These are phyloP conservation scores for Channa maculata DNA, from an alignment of 2,113 vertebrate species.

Conservation along the genomic window DNA sequence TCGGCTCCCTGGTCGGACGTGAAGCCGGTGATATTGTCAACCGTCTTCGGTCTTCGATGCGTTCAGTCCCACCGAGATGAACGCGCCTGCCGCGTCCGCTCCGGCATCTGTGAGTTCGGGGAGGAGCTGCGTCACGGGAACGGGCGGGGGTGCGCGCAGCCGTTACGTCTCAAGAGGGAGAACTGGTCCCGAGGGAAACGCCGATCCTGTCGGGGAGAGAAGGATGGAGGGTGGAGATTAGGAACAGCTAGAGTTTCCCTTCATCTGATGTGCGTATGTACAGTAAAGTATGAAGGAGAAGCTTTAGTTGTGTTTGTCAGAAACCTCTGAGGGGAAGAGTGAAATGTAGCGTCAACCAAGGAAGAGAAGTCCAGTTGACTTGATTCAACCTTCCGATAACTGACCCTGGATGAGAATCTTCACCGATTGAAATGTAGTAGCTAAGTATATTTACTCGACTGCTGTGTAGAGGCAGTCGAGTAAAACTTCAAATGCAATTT, in stretches of 20 bases:
- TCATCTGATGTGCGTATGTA: no score
- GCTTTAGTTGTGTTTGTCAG: no score
- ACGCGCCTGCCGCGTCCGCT: slow-evolving; percentile 53
- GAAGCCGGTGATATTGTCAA: slow-evolving; percentile 43
- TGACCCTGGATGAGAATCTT: no score
- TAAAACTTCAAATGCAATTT: no score
- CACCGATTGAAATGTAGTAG: no score
- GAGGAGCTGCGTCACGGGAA: slow-evolving; percentile 63
- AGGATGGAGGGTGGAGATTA: neutral
- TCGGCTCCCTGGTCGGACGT: slow-evolving; percentile 54
- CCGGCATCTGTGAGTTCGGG: slow-evolving; percentile 53
- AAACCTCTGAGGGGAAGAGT: no score
- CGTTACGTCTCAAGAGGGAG: slow-evolving; percentile 8
- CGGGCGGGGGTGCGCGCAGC: slow-evolving; percentile 57
- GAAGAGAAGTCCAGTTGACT: no score
- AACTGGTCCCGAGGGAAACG: slow-evolving; percentile 18
- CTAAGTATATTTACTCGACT: no score
- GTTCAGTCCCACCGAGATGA: slow-evolving; percentile 43
- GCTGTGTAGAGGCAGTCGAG: no score
- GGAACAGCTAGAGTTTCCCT: neutral
- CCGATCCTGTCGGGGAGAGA: slow-evolving; percentile 41
- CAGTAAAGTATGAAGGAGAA: no score
- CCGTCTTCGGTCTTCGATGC: slow-evolving; percentile 49
- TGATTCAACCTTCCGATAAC: no score
- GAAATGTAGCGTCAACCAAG: no score